Conservation (phyloP, 2,888 invertebrate genomes). For the Galerucella pusilla region DNA sequence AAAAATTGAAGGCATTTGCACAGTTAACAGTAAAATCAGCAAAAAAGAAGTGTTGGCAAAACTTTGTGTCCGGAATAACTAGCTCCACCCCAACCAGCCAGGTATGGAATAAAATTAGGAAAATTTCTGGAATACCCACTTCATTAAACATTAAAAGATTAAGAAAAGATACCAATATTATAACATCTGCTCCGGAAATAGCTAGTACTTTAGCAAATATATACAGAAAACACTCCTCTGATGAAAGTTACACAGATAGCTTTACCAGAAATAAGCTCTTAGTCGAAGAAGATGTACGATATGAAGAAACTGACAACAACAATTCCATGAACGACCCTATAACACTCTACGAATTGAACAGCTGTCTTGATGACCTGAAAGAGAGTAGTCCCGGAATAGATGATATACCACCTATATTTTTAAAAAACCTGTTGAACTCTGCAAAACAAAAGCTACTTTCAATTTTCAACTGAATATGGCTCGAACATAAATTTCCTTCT, state of each 20-base stretch:
- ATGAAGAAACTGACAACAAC: not conserved
- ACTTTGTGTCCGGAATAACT: no score
- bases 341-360: not conserved
- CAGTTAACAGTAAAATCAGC: no score
- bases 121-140: no score
- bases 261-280: not conserved
- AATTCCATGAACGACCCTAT: not conserved
- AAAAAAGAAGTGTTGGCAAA: no score
- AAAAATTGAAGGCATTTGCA: no score
- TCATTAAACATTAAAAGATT: not conserved
- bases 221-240: conserved; percentile 1
- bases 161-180: conserved; percentile 2
- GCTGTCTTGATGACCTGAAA: no score
- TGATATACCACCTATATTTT: no score
- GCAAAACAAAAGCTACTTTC: not conserved
- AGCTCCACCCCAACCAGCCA: no score
- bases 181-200: not conserved
- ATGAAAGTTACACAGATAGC: not conserved
- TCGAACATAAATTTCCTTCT: not conserved
- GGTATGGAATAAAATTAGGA: no score
- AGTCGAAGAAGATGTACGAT: not conserved
- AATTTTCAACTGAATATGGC: not conserved
- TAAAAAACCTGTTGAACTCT: no score
- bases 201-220: conserved; percentile 1
- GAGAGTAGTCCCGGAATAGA: no score